Conservation (phyloP, 2,888 invertebrate species). For the Lutraria lutraria region DNA sequence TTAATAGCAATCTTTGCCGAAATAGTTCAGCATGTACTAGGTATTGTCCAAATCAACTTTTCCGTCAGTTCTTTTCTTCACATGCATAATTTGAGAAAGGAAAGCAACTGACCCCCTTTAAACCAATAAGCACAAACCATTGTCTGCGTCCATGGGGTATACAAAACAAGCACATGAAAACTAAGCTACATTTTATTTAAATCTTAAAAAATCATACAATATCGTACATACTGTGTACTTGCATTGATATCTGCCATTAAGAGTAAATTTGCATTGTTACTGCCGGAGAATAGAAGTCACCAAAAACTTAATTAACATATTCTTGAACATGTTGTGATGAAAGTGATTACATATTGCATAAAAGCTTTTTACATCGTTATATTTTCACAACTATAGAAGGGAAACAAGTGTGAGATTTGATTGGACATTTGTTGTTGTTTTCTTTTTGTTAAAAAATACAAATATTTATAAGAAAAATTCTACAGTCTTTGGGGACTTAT, state of each 20-base stretch:
- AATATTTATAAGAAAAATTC: no score
- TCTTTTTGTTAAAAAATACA: background rate
- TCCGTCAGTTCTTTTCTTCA: no score
- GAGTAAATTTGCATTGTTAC: conserved; percentile 25
- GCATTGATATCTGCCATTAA: conserved; percentile 42
- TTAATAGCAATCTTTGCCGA: no score
- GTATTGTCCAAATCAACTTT: no score
- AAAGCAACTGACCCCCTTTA: background rate
- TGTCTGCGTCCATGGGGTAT: background rate
- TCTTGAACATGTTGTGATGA: no score
- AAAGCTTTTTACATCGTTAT: background rate
- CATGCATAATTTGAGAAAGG: no score
- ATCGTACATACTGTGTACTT: conserved; percentile 12
- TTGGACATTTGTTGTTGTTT: background rate
- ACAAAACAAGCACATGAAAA: background rate
- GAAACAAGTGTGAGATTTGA: background rate
- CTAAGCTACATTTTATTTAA: background rate
- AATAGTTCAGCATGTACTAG: no score
- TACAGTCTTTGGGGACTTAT: background rate
- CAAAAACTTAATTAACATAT: background rate
- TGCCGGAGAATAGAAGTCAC: background rate
- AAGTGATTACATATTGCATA: background rate
- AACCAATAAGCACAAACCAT: background rate
- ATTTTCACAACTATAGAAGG: background rate
- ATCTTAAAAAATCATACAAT: background rate